Evolutionary conservation across 2,113 vertebrate species (phyloP), one percentile per base, ranked within the genome.

Genomic region (Chloroceryle aenea): DNA sequence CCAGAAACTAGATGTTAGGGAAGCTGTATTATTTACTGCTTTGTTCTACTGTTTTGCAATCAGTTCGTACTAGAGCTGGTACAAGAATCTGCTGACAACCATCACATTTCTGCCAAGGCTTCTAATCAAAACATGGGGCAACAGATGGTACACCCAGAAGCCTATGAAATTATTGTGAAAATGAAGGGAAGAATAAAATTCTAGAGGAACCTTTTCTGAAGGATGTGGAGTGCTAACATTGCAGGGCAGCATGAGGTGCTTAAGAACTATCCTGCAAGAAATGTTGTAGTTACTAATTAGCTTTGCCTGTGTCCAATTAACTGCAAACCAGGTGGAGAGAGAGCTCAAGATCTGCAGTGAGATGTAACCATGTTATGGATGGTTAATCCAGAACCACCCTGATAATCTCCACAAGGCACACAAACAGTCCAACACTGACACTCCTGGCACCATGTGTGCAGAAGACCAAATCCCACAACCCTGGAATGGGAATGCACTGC

Each of bases 41-140:
- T 55, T 36, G 7, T 81, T 93, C 52, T 75, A 50, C 68, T 92
- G 42, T 29, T 92, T 53, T 76, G 52, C 38, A 62, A 42, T 84
- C 43, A 43, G 73, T 53, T 89, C 75, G 42, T 47, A 61, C 34
- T 71, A 89, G 45, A 95, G 64, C 61, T 68, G 38, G 29, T 68
- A 85, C n/a, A 86, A 84, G 84, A 69, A 59, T 55, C 74, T 95
- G 69, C 80, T 91, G 77, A 91, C 56, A 75, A n/a, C 43, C 43
- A 69, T 43, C 64, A 43, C 36, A 10, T 81, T 73, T 91, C 77
- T 96, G 89, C 62, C 78, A 94, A 85, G 10, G 32, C 53, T 85
- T 91, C 72, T 81, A 64, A 79, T 78, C 27, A 72, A 84, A 88
- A 52, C 40, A 47, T 2, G 2, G 48, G 43, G n/a, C 71, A 80